Base-by-base conservation (phyloP, 2,888 invertebrate species). In the Pardosa pseudoannulata region DNA sequence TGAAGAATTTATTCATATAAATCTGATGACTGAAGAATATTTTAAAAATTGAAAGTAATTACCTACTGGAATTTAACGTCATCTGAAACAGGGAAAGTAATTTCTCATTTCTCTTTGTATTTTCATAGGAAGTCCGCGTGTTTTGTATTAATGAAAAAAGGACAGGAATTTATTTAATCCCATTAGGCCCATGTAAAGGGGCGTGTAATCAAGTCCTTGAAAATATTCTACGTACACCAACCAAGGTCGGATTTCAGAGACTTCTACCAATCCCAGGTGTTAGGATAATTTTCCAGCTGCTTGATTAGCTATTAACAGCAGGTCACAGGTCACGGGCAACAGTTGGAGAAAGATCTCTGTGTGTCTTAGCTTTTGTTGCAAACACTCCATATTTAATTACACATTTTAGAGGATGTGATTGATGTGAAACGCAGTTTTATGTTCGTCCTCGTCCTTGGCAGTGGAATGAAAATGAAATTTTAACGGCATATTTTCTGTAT, bases 401-500 rank as follows among this genome's bases (percentile, higher is more conserved):
- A 56, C 3, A n/a, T n/a, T 2, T 23, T 32, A 46, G 39, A 62
- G 32, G n/a, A 70, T 71, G 64, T 70, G 62, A 82, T 75, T 71
- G 68, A 81, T 74, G 62, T 27, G 71, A 64, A 64, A 28, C 36
- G 29, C 31, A 23, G n/a, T 13, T 39, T 76, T 36, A 19, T 16
- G 11, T 23, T 3, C 11, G 13, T 19, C 9, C 23, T 9, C 29
- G 81, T 9, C 82, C 82, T 82, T 82, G 75, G 62, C 75, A 75
- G 32, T 75, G 75, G 82, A 75, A 68, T 31, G 72, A 80, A 80
- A 74, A 74, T 36, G 74, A 72, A 81, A 74, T 75, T 41, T 46
- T 62, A 75, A 82, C 82, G 39, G 75, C 28, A 29, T 19, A 31
- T 29, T 74, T 75, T 65, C 50, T 23, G 23, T 13, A 41, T 23